Evolutionary conservation across 1,140 invertebrate species (phyloP).

Genomic region (Sycobia sp.): DNA sequence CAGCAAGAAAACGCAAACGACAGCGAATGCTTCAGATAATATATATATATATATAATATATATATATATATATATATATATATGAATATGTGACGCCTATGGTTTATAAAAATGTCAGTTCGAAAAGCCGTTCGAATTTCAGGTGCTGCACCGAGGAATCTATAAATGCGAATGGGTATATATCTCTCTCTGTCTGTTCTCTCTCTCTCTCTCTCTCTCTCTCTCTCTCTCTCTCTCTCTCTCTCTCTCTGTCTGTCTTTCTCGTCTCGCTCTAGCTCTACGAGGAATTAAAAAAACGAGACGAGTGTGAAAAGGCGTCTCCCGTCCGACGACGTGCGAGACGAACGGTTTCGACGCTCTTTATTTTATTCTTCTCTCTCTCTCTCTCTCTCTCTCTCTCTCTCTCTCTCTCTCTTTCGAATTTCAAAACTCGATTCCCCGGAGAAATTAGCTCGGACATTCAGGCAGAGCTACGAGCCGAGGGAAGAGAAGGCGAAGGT

Average conservation of each 20-base stretch:
- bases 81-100: no score
- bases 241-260: no score
- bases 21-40: no score
- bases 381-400: slow-evolving; percentile 20
- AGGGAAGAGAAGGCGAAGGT: slow-evolving; percentile 5
- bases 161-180: no score
- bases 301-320: slow-evolving; percentile 5
- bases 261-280: no score
- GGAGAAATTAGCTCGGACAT: slow-evolving; percentile 54
- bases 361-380: slow-evolving; percentile 34
- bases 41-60: no score
- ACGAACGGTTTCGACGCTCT: slow-evolving; percentile 29
- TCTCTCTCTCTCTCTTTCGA: slow-evolving; percentile 39
- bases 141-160: neutral
- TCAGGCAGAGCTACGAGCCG: slow-evolving; percentile 34
- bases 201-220: neutral
- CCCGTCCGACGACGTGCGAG: slow-evolving; percentile 41
- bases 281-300: no score
- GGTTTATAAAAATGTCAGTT: no score
- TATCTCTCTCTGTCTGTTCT: no score
- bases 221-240: neutral
- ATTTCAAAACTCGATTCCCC: slow-evolving; percentile 56
- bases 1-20: no score
- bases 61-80: no score
- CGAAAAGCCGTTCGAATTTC: slow-evolving; percentile 27